Percentiles rank a stretch among this genome's conserved stretches.
Conservation (phyloP, 2,888 invertebrate species). For the Cremastinae sp. region DNA sequence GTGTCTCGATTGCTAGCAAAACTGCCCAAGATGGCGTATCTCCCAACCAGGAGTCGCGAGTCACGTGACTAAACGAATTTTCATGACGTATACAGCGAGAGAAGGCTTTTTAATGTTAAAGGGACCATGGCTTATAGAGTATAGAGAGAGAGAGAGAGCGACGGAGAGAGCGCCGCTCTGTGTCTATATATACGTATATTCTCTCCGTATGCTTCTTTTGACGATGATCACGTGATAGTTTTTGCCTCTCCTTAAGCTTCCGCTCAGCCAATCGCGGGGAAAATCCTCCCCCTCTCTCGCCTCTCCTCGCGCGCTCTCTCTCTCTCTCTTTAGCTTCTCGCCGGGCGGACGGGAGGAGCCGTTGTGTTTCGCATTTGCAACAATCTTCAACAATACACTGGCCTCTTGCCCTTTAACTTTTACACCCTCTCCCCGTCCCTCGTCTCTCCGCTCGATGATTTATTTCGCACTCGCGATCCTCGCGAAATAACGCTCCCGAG, state of each 20-base stretch:
- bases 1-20: constrained; percentile 69
- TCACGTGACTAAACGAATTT: constrained; percentile 75
- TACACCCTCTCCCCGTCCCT: constrained; percentile 2
- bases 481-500: not conserved
- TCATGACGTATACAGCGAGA: constrained; percentile 70
- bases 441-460: not conserved
- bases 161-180: constrained; percentile 10
- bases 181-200: constrained; percentile 28
- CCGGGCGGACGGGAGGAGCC: constrained; percentile 19
- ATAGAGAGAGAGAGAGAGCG: constrained; percentile 26
- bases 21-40: constrained; percentile 76
- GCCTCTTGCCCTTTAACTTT: not conserved
- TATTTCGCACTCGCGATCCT: no score
- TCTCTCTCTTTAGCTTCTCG: not conserved
- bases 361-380: constrained; percentile 31
- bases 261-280: constrained; percentile 38
- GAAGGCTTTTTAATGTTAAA: constrained; percentile 68
- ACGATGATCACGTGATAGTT: constrained; percentile 53
- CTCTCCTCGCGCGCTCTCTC: not conserved
- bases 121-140: constrained; percentile 66
- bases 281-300: constrained; percentile 11
- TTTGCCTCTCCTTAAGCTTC: constrained; percentile 46
- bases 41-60: constrained; percentile 48
- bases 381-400: constrained; percentile 47
- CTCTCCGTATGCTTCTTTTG: constrained; percentile 42